Evolutionary conservation across 2,113 vertebrate genomes (phyloP).

Genomic region (Chaetorhynchus papuensis): DNA sequence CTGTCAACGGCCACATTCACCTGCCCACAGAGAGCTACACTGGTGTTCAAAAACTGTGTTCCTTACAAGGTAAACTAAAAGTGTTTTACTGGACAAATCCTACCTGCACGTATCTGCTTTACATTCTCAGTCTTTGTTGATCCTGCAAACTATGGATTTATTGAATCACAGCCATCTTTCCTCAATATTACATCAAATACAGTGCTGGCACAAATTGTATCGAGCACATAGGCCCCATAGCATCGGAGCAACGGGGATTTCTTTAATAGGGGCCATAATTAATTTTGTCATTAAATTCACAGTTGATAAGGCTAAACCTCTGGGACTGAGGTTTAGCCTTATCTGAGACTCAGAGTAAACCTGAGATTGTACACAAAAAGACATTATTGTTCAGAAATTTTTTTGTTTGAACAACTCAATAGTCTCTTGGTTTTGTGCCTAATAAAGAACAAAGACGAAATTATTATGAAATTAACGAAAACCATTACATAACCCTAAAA

Average conservation of each 20-base stretch:
- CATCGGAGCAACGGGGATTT: neutral
- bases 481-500: neutral
- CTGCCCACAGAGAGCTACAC: neutral
- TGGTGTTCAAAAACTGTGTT: neutral
- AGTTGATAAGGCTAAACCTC: neutral
- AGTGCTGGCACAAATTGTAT: neutral
- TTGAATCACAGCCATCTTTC: neutral
- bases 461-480: neutral
- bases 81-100: neutral
- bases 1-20: neutral
- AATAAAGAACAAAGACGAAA: neutral
- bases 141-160: neutral
- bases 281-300: neutral
- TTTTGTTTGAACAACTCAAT: neutral
- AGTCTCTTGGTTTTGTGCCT: neutral
- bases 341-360: neutral
- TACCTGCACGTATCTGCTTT: neutral
- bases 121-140: neutral
- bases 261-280: neutral
- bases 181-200: neutral
- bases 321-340: neutral
- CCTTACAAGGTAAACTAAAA: neutral
- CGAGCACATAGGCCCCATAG: neutral
- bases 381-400: neutral
- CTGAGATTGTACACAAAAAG: neutral